Evolutionary conservation across 2,113 vertebrate species (phyloP).

Genomic region (Gyps fulvus): DNA sequence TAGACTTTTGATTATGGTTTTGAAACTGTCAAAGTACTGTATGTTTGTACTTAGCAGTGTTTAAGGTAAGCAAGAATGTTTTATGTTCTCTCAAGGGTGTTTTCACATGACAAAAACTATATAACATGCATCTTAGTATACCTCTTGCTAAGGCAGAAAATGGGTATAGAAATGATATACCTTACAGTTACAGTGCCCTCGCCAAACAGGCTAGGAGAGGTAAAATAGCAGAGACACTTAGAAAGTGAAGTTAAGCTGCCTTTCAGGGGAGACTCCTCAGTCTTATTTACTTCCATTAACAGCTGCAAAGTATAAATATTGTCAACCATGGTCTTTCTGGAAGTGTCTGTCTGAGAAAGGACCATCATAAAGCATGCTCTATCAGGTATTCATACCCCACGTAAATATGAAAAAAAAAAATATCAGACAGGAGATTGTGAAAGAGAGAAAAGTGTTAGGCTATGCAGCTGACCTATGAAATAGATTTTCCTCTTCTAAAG

Average conservation of each 20-base stretch:
- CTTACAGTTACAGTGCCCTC: background rate
- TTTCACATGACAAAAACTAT: background rate
- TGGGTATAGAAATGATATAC: background rate
- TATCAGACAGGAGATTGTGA: background rate
- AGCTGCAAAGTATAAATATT: background rate
- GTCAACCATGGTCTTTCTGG: background rate
- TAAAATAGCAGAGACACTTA: background rate
- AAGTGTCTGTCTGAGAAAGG: background rate
- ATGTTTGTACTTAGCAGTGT: background rate
- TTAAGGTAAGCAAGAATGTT: conserved; percentile 3
- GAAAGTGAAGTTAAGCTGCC: background rate
- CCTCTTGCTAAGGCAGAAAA: background rate
- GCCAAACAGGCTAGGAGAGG: background rate
- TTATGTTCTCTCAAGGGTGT: background rate
- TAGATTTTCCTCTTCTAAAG: conserved; percentile 17
- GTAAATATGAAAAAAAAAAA: background rate
- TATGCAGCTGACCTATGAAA: conserved; percentile 22
- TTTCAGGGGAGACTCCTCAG: background rate
- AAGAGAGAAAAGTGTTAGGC: background rate
- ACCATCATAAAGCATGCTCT: background rate
- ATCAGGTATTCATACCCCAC: background rate
- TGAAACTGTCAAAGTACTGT: background rate
- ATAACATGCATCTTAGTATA: background rate
- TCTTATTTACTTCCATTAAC: background rate
- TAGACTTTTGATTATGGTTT: background rate